Conservation (phyloP, 2,797 vertebrate genomes). For the Pipistrellus nathusii region DNA sequence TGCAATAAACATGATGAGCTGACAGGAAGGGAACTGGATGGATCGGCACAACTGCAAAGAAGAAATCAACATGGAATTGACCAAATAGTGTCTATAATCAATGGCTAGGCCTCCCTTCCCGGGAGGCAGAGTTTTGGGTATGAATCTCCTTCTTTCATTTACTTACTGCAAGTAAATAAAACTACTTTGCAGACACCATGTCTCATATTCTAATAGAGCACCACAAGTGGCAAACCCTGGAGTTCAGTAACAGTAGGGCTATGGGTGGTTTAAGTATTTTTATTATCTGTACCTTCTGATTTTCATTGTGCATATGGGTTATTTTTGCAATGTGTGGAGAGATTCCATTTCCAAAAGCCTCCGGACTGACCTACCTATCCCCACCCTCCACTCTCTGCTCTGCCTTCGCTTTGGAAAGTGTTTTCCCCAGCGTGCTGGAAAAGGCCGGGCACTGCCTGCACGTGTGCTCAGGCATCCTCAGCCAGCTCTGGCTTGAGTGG, state of each 20-base stretch:
- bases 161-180: not conserved
- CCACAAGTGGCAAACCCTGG: not conserved
- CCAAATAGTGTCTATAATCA: not conserved
- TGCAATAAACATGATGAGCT: too few relatives aligned
- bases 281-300: not conserved
- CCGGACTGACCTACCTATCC: not conserved
- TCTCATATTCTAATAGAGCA: not conserved
- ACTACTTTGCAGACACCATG: not conserved
- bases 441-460: not conserved
- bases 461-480: not conserved
- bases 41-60: not conserved
- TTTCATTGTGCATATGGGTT: not conserved
- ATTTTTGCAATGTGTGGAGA: not conserved
- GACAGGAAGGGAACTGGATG: not conserved
- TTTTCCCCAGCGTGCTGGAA: not conserved
- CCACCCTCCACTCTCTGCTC: not conserved
- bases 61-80: not conserved
- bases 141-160: not conserved
- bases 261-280: not conserved
- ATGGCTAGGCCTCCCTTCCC: not conserved
- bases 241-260: not conserved
- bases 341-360: not conserved
- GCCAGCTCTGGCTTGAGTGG: not conserved
- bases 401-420: not conserved
- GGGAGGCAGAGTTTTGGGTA: not conserved